Percentiles rank a stretch among this genome's conserved stretches.
phyloP scores from a whole-genome alignment of 1,140 invertebrate genomes.

The Trichoplusia ni region DNA sequence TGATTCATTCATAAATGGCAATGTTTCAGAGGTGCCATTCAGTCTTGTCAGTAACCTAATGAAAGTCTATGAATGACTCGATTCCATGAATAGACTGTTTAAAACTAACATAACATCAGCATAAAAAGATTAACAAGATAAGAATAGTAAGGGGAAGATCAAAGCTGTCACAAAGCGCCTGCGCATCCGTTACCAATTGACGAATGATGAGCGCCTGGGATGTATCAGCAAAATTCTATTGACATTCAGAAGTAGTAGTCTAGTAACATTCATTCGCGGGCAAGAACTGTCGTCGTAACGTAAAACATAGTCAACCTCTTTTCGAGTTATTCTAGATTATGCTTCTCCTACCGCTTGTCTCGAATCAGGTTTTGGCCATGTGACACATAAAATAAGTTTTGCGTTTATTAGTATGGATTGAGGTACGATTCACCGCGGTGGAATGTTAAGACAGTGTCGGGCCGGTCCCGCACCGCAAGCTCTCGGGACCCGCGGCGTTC shows the following conservation, averaged over 20 bases:
- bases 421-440: constrained; percentile 34
- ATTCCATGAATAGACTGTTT: neutral
- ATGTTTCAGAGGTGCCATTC: neutral
- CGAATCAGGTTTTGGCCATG: no score
- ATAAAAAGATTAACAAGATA: constrained; percentile 5
- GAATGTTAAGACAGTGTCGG: constrained; percentile 32
- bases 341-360: no score
- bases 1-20: constrained; percentile 12
- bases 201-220: neutral
- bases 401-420: no score
- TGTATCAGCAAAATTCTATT: constrained; percentile 15
- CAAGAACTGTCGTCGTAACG: no score
- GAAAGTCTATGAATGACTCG: constrained; percentile 20
- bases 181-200: constrained; percentile 5
- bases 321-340: no score
- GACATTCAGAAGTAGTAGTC: no score
- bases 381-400: no score
- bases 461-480: constrained; percentile 43
- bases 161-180: constrained; percentile 2
- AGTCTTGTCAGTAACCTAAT: neutral
- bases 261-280: no score
- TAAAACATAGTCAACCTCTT: no score
- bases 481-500: constrained; percentile 44
- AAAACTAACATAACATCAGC: constrained; percentile 1
- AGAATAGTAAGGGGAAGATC: constrained; percentile 9